phyloP scores from a whole-genome alignment of 2,797 vertebrate species.

The Propithecus perrieri region DNA sequence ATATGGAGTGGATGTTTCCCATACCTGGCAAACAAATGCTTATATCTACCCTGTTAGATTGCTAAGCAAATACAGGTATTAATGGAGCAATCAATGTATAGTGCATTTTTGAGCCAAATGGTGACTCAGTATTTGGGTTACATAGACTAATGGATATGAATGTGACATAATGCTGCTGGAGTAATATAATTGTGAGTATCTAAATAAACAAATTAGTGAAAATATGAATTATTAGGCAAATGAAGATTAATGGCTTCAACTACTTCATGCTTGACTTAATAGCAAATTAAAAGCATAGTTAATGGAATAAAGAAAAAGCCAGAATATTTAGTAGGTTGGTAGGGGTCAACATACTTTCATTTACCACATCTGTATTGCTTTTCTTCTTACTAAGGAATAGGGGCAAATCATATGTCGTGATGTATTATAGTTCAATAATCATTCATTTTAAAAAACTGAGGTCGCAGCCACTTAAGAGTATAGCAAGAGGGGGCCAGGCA shows the following conservation, averaged over 20 bases:
- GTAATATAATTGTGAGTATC: neutral
- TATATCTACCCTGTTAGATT: neutral
- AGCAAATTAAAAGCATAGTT: conserved; percentile 6
- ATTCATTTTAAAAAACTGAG: conserved; percentile 26
- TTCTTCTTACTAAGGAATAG: neutral
- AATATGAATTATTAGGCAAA: neutral
- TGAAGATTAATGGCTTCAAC: neutral
- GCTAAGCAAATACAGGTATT: neutral
- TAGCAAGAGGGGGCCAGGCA: neutral
- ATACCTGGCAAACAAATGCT: neutral
- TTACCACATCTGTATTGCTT: neutral
- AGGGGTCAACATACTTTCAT: neutral
- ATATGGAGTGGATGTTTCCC: neutral
- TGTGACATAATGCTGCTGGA: conserved; percentile 43
- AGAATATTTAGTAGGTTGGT: neutral
- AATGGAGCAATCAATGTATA: neutral
- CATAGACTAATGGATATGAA: neutral
- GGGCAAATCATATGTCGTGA: neutral
- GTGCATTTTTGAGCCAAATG: neutral
- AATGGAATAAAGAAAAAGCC: neutral
- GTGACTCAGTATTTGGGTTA: neutral
- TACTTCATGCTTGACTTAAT: neutral
- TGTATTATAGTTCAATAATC: neutral
- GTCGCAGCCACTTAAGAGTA: neutral
- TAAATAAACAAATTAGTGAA: neutral